These are phyloP conservation scores for Orestias chungarensis DNA, from an alignment of 2,797 vertebrate species.

Conservation along the genomic window DNA sequence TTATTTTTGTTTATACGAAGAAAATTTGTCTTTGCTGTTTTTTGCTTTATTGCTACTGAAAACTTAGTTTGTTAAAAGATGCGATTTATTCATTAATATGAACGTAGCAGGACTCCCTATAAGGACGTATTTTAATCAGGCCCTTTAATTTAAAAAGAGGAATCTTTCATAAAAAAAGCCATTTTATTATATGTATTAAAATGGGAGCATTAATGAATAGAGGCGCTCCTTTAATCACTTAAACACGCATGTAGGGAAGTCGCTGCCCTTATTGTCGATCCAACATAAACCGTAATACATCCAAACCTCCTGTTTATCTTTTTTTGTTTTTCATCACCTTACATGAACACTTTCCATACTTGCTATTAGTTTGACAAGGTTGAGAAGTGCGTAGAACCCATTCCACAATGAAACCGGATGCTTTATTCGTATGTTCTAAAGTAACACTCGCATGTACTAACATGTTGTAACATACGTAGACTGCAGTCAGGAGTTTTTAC, in stretches of 20 bases:
- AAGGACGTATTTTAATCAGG: background rate
- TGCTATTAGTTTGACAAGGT: background rate
- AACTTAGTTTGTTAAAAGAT: background rate
- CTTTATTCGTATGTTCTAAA: background rate
- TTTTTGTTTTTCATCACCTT: background rate
- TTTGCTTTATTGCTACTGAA: background rate
- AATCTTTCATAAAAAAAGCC: background rate
- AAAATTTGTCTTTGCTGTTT: background rate
- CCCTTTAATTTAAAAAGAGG: background rate
- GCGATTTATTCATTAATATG: background rate
- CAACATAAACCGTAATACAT: background rate
- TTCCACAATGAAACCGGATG: background rate
- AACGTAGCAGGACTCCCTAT: background rate
- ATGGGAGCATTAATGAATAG: background rate
- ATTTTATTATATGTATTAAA: background rate
- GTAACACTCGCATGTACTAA: too few species aligned
- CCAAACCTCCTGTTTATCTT: background rate
- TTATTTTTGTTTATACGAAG: constrained; percentile 30
- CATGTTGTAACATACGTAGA: too few species aligned
- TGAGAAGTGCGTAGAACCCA: background rate
- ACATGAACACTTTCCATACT: background rate
- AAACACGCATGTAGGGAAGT: too few species aligned
- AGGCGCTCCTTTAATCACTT: background rate
- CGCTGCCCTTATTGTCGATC: background rate
- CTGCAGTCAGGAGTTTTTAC: background rate